These are phyloP conservation scores for Diceros bicornis DNA, from an alignment of 2,797 vertebrate species.

Conservation along the genomic window DNA sequence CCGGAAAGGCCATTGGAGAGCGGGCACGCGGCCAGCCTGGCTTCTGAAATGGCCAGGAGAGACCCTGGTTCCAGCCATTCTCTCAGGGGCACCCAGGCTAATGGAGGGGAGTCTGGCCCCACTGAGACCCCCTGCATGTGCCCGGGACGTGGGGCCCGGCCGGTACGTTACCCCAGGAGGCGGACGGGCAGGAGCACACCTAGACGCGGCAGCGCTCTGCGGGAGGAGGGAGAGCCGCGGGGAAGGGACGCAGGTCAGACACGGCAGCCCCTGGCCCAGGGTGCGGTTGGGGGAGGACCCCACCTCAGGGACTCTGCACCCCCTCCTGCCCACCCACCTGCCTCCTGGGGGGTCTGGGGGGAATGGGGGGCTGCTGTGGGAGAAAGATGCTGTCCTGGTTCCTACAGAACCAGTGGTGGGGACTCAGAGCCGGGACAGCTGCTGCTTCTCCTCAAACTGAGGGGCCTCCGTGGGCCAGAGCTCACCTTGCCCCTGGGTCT, in stretches of 20 bases:
- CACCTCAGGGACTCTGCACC: not conserved
- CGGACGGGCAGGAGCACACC: not conserved
- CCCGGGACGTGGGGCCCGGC: too few relatives aligned
- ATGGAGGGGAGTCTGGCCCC: not conserved
- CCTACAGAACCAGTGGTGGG: too few relatives aligned
- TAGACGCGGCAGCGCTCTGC: not conserved
- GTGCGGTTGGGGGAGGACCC: not conserved
- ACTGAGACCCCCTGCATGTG: fast-evolving
- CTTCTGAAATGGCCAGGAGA: fast-evolving
- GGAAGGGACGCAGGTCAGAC: not conserved
- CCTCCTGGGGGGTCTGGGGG: not conserved
- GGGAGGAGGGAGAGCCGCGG: fast-evolving
- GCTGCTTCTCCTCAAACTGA: not conserved
- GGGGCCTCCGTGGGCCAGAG: not conserved
- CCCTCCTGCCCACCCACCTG: not conserved
- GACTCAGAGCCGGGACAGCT: too few relatives aligned
- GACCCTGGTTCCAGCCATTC: not conserved
- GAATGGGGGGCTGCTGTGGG: too few relatives aligned
- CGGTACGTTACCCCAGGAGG: not conserved
- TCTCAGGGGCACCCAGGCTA: not conserved
- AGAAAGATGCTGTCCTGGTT: not conserved
- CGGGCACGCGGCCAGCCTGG: not conserved
- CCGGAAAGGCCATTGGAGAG: not conserved
- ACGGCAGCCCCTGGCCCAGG: not conserved
- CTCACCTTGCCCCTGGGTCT: not conserved